A percentile compares a stretch with the other conserved stretches of the same genome.
These are phyloP conservation scores for Nerophis lumbriciformis DNA, from an alignment of 2,113 vertebrate genomes.

Conservation along the genomic window DNA sequence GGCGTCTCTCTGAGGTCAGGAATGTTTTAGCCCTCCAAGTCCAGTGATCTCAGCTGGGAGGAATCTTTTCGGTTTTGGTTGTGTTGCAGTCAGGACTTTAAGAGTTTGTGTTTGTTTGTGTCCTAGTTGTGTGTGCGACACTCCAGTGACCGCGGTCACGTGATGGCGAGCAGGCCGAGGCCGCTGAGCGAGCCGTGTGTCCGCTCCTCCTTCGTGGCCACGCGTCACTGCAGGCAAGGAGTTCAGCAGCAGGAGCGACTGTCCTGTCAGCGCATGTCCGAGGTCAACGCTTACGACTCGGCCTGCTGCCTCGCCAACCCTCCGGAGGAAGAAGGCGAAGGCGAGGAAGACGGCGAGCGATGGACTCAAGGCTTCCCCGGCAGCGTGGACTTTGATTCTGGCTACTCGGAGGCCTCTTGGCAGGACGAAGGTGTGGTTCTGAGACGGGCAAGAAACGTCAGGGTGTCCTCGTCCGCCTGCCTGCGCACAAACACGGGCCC, in stretches of 20 bases:
- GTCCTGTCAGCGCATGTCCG: conserved; percentile 57
- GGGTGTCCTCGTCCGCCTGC: conserved; percentile 75
- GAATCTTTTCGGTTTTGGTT: conserved; percentile 39
- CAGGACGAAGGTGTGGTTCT: conserved; percentile 80
- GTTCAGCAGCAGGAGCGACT: conserved; percentile 62
- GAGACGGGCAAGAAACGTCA: conserved; percentile 68
- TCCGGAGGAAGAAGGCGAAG: conserved; percentile 71
- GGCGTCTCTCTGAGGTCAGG: conserved; percentile 39
- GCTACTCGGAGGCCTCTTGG: conserved; percentile 90
- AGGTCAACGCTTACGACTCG: conserved; percentile 79
- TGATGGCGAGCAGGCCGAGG: conserved; percentile 65
- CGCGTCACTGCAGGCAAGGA: conserved; percentile 56
- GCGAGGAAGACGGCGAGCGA: conserved; percentile 49
- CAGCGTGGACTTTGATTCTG: conserved; percentile 89
- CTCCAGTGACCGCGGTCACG: conserved; percentile 66
- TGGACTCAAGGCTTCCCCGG: conserved; percentile 66
- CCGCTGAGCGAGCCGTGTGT: conserved; percentile 57
- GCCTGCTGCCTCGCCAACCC: conserved; percentile 82
- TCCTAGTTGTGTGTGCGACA: conserved; percentile 78
- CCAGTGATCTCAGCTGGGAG: conserved; percentile 59
- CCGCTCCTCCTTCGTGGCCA: conserved; percentile 54
- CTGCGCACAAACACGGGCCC: conserved; percentile 68
- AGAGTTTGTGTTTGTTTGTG: conserved; percentile 25
- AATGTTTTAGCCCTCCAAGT: conserved; percentile 45
- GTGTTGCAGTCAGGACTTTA: conserved; percentile 10